A percentile compares a stretch with the other conserved stretches of the same genome.
Evolutionary conservation across 2,113 vertebrate species (phyloP).

Genomic region (Recurvirostra avosetta): DNA sequence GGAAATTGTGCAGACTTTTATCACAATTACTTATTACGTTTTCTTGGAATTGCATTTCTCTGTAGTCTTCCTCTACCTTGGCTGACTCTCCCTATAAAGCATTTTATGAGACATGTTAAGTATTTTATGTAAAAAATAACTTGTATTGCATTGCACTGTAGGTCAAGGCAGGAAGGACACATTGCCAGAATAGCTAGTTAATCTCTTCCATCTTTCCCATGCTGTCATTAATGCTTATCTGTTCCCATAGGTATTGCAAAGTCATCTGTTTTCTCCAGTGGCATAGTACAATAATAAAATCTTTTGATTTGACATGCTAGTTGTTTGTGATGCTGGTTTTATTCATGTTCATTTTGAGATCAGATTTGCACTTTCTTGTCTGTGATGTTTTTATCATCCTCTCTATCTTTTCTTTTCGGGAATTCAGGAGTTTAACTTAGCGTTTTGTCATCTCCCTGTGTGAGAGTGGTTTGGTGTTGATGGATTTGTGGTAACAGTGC

Average conservation of each 20-base stretch:
- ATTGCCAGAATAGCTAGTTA: conserved; percentile 35
- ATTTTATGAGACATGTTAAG: conserved; percentile 52
- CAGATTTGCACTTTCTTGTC: background rate
- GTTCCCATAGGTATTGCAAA: conserved; percentile 40
- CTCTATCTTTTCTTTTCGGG: background rate
- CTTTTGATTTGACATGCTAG: background rate
- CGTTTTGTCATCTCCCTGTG: background rate
- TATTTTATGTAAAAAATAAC: conserved; percentile 44
- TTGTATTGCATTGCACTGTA: background rate
- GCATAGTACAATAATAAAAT: background rate
- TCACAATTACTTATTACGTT: background rate
- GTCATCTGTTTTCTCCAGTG: conserved; percentile 22
- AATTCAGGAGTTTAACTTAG: background rate
- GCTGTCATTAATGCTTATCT: conserved; percentile 54
- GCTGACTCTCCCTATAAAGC: conserved; percentile 33
- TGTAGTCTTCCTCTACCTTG: background rate
- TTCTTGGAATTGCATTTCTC: background rate
- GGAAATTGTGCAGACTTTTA: conserved; percentile 19
- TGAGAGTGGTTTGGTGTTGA: background rate
- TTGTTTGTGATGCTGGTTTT: background rate
- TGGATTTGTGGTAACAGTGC: accelerated
- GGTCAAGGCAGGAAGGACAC: conserved; percentile 53
- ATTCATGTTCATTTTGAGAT: background rate
- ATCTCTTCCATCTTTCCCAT: conserved; percentile 53
- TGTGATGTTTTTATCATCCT: background rate